Percentiles rank a stretch among this genome's conserved stretches.
These are phyloP conservation scores for Ginglymostoma cirratum DNA, from an alignment of 2,113 vertebrate genomes.

Conservation along the genomic window DNA sequence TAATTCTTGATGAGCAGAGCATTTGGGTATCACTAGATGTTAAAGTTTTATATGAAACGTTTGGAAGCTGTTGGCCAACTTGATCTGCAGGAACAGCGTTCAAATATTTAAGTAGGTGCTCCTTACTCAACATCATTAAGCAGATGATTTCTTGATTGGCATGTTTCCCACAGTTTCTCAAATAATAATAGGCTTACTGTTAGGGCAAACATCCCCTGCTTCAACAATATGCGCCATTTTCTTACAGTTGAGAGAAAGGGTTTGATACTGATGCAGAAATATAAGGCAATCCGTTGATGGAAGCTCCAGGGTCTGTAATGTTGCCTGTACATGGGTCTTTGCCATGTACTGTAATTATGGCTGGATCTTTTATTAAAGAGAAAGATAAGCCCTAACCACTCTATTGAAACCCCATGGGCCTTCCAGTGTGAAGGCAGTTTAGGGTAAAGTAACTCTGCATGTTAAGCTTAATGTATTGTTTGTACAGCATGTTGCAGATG, in stretches of 20 bases:
- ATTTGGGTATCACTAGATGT: background rate
- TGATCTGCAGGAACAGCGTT: background rate
- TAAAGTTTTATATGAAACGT: background rate
- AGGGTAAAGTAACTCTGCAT: background rate
- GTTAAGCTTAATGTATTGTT: background rate
- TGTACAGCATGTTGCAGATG: background rate
- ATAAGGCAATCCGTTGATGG: background rate
- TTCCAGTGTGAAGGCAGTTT: background rate
- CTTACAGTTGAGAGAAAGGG: background rate
- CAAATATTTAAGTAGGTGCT: background rate
- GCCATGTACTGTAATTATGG: background rate
- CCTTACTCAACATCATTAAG: background rate
- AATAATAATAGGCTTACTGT: background rate
- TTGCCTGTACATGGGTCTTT: background rate
- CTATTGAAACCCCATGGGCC: background rate
- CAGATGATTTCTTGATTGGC: background rate
- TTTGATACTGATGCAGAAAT: background rate
- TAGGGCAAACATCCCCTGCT: background rate
- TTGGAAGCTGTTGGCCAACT: background rate
- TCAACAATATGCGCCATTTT: background rate
- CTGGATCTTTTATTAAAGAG: background rate
- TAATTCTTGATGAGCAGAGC: background rate
- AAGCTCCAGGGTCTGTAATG: background rate
- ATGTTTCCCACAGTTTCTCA: background rate
- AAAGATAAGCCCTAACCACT: background rate